Conservation (phyloP, 1,140 invertebrate genomes). For the Micrasema longulum region DNA sequence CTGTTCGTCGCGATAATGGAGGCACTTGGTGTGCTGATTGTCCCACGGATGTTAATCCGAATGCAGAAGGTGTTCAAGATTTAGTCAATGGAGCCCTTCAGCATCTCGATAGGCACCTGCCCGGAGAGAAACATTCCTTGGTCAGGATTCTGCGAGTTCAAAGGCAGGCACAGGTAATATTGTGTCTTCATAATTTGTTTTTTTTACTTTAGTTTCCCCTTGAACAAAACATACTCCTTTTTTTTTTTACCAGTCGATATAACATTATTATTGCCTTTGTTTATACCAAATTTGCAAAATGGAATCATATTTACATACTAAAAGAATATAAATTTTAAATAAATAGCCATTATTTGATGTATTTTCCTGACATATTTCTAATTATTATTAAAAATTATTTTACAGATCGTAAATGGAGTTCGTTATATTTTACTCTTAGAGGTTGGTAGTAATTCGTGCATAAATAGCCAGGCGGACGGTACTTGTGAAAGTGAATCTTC, state of each 20-base stretch:
- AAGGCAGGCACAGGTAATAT: constrained; percentile 64
- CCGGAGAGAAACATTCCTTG: constrained; percentile 58
- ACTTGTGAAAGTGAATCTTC: constrained; percentile 52
- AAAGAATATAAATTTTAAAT: too few relatives aligned
- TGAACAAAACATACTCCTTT: too few relatives aligned
- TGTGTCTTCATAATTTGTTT: neutral
- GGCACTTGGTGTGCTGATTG: constrained; percentile 63
- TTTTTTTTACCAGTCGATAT: too few relatives aligned
- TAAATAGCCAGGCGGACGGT: constrained; percentile 24
- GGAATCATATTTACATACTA: too few relatives aligned
- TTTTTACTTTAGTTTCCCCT: neutral
- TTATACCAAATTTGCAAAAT: too few relatives aligned
- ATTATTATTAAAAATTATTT: too few relatives aligned
- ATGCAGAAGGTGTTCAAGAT: constrained; percentile 62
- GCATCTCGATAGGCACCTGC: constrained; percentile 62
- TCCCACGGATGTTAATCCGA: constrained; percentile 59
- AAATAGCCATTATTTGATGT: too few relatives aligned
- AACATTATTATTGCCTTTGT: too few relatives aligned
- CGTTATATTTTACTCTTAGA: constrained; percentile 62
- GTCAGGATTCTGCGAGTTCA: constrained; percentile 61
- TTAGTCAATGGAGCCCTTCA: constrained; percentile 59
- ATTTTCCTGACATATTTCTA: too few relatives aligned
- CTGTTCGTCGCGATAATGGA: constrained; percentile 58
- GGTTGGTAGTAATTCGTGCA: constrained; percentile 60
- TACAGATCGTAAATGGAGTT: constrained; percentile 66